Conservation (phyloP, 2,797 vertebrate genomes). For the Botia kubotai region DNA sequence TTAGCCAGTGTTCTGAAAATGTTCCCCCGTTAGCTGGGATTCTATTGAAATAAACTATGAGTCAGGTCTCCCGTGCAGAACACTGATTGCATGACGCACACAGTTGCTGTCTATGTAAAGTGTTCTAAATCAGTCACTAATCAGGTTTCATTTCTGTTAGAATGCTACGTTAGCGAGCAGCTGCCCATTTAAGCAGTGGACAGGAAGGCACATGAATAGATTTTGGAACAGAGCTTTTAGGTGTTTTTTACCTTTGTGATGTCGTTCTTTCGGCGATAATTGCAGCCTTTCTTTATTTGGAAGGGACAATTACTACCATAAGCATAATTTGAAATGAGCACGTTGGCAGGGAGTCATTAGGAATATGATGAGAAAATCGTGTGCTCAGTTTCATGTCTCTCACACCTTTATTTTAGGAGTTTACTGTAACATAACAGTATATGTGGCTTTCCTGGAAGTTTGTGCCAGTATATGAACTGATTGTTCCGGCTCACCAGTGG, state of each 20-base stretch:
- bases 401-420: not conserved
- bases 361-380: constrained; percentile 29
- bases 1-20: too few species aligned
- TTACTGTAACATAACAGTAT: constrained; percentile 20
- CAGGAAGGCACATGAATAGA: not conserved
- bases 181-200: not conserved
- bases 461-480: constrained; percentile 51
- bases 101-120: not conserved
- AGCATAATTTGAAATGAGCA: constrained; percentile 41
- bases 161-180: not conserved
- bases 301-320: constrained; percentile 29
- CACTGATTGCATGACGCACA: not conserved
- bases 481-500: constrained; percentile 51
- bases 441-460: constrained; percentile 1
- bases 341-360: constrained; percentile 4
- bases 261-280: constrained; percentile 40
- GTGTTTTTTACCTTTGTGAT: not conserved
- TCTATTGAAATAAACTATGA: not conserved
- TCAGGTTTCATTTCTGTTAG: not conserved
- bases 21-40: not conserved
- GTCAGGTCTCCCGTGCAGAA: not conserved
- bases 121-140: not conserved
- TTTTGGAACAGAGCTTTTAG: constrained; percentile 9
- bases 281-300: constrained; percentile 12
- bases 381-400: constrained; percentile 7